These are phyloP conservation scores for Rhynchonycteris naso DNA, from an alignment of 2,797 vertebrate species.

Conservation along the genomic window DNA sequence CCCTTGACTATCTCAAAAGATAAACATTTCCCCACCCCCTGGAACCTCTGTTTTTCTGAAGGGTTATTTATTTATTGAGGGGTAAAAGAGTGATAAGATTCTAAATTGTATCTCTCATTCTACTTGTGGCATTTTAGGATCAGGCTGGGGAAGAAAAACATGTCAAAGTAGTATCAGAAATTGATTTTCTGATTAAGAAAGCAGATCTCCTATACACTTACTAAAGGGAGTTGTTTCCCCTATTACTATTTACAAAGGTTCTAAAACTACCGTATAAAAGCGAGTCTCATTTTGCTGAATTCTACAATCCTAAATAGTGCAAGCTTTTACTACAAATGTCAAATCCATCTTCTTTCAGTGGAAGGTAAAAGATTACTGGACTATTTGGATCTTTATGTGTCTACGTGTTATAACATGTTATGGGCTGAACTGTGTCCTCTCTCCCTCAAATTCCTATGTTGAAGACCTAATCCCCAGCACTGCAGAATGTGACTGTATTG, in stretches of 20 bases:
- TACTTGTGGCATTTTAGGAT: constrained; percentile 26
- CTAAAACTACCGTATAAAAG: constrained; percentile 44
- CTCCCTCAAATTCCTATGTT: background rate
- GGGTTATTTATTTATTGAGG: background rate
- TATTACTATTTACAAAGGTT: constrained; percentile 45
- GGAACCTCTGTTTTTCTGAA: background rate
- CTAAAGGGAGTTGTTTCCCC: constrained; percentile 18
- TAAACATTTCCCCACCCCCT: background rate
- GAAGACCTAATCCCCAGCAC: background rate
- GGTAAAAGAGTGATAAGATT: background rate
- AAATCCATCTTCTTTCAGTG: constrained; percentile 31
- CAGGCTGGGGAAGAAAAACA: background rate
- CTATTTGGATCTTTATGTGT: background rate
- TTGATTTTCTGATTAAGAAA: constrained; percentile 44
- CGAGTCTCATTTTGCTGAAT: constrained; percentile 25
- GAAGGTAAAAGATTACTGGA: constrained; percentile 28
- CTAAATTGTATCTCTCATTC: background rate
- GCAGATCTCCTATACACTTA: background rate
- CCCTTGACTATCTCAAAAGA: constrained; percentile 15
- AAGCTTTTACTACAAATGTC: constrained; percentile 26
- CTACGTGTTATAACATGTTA: background rate
- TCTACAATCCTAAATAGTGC: constrained; percentile 14
- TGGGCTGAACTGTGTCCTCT: background rate
- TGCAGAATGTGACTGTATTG: background rate
- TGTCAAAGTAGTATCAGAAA: constrained; percentile 18